Evolutionary conservation across 2,113 vertebrate genomes (phyloP), one percentile per base, ranked within the genome.

Genomic region (Python bivittatus): DNA sequence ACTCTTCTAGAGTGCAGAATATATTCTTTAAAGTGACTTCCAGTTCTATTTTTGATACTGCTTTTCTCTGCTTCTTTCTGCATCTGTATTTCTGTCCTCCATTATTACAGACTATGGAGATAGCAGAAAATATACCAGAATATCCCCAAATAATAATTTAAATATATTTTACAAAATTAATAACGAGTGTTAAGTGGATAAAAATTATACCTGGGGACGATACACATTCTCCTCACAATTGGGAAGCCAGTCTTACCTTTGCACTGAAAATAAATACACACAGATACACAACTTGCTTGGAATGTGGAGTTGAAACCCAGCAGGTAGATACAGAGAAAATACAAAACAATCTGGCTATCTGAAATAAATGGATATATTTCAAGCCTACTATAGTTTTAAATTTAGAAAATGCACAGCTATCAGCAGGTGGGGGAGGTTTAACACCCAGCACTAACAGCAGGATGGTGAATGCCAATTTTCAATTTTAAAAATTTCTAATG

Each of bases 391-490:
- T 23, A 91, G 88, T 92, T 94, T 93, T 95, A 92, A 92, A 96
- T 93, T 91, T 88, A 95, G 86, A 93, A 94, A 95, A 96, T 64
- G 92, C 52, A 94, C 88, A 96, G 93, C 93, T 94, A 94, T 92
- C 95, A 93, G 88, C 94, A 91, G 86, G 42, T 29, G 88, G 91
- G 91, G 86, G 11, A 92, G 94, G 97, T 94, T 95, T 92, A 95
- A 95, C 92, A 95, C 83, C 84, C 95, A 93, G 92, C 94, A 95
- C 93, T 92, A 96, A 92, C 90, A 96, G 83, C 90, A 96, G 96
- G 88, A 96, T 94, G 92, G 90, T 91, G 95, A 96, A 97, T 93
- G 94, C 88, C 93, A 92, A 91, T 96, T 97, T 96, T 96, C 93
- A 60, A 95, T 83, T 6, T 56, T 88, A 3, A 93, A 90, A 0